These are phyloP conservation scores for Gobius niger DNA, from an alignment of 2,113 vertebrate genomes.

Conservation along the genomic window DNA sequence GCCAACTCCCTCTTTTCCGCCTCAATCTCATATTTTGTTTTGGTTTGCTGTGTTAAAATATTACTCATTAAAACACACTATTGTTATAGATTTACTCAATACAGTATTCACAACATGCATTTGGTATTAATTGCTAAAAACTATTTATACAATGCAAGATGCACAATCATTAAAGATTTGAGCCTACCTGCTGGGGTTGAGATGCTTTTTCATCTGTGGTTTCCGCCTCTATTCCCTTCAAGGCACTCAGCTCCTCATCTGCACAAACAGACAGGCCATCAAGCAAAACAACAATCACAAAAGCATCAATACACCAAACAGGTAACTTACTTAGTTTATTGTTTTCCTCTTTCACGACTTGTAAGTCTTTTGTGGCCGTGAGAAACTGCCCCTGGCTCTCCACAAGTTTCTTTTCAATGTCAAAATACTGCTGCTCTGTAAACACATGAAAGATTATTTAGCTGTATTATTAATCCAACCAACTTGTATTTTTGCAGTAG, in stretches of 20 bases:
- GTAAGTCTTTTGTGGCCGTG: slow-evolving; percentile 84
- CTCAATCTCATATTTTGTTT: slow-evolving; percentile 91
- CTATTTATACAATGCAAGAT: too few relatives aligned
- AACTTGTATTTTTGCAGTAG: too few relatives aligned
- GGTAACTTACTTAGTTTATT: slow-evolving; percentile 84
- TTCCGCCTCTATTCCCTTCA: slow-evolving; percentile 87
- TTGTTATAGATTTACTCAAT: not conserved
- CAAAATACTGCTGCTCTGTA: slow-evolving; percentile 94
- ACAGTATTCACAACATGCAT: not conserved
- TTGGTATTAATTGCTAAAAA: too few relatives aligned
- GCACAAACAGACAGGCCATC: slow-evolving; percentile 18
- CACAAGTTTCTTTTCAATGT: slow-evolving; percentile 88
- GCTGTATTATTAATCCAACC: too few relatives aligned
- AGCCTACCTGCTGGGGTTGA: slow-evolving; percentile 80
- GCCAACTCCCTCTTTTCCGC: slow-evolving; percentile 92
- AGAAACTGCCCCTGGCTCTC: slow-evolving; percentile 91
- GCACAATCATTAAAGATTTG: too few relatives aligned
- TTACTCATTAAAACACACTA: not conserved
- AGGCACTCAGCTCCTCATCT: slow-evolving; percentile 84
- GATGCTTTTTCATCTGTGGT: slow-evolving; percentile 77
- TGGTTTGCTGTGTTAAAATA: slow-evolving; percentile 53
- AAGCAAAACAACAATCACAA: not conserved
- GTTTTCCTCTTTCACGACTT: slow-evolving; percentile 83
- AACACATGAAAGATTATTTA: not conserved
- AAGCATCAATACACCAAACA: not conserved